Evolutionary conservation across 1,140 invertebrate species (phyloP).

Genomic region (Zelostemma sp.): DNA sequence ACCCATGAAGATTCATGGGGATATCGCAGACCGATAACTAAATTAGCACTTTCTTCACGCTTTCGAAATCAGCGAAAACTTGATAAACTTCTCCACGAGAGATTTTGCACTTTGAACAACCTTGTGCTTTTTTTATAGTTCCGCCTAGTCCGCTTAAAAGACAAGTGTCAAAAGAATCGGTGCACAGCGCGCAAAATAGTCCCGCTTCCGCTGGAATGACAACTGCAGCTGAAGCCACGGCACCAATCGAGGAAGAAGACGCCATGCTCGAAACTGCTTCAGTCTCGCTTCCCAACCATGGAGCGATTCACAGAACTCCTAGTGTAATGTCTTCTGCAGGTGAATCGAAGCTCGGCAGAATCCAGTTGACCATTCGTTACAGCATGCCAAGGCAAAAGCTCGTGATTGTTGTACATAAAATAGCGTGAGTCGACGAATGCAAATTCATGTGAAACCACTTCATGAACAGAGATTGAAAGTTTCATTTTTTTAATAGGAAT

Average conservation of each 20-base stretch:
- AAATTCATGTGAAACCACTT: too few relatives aligned
- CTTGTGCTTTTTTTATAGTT: conserved; percentile 47
- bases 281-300: conserved; percentile 52
- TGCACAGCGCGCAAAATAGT: conserved; percentile 61
- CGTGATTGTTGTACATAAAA: conserved; percentile 87
- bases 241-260: conserved; percentile 55
- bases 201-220: conserved; percentile 43
- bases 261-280: conserved; percentile 28
- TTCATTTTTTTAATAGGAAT: too few relatives aligned
- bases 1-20: conserved; percentile 7
- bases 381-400: conserved; percentile 85
- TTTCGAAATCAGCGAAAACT: too few relatives aligned
- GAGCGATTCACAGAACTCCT: conserved; percentile 60
- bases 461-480: too few relatives aligned
- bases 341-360: conserved; percentile 80
- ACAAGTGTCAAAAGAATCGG: conserved; percentile 62
- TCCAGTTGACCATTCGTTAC: conserved; percentile 89
- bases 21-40: background rate
- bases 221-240: conserved; percentile 39
- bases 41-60: too few relatives aligned
- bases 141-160: conserved; percentile 60
- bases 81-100: too few relatives aligned
- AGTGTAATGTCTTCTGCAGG: conserved; percentile 74
- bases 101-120: too few relatives aligned
- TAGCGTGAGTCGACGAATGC: conserved; percentile 83